Evolutionary conservation across 2,797 vertebrate species (phyloP).

Genomic region (Danionella dracula): DNA sequence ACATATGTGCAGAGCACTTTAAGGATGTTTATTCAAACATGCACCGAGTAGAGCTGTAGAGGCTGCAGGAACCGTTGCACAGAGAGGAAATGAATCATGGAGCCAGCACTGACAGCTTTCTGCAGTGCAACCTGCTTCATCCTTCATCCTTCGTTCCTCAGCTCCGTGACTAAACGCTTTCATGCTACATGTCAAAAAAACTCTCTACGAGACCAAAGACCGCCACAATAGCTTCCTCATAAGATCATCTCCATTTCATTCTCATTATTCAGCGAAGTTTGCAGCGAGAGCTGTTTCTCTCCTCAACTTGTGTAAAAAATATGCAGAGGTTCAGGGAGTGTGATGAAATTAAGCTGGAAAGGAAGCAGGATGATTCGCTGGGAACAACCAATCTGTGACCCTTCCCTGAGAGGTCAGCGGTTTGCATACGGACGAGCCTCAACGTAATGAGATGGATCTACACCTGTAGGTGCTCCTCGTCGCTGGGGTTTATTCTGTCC

Average conservation of each 20-base stretch:
- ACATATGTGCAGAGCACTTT: not conserved
- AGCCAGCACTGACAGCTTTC: conserved; percentile 16
- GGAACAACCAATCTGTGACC: conserved; percentile 4
- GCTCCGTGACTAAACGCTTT: conserved; percentile 27
- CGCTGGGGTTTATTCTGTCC: conserved; percentile 12
- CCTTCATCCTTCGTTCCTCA: conserved; percentile 13
- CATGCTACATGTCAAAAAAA: conserved; percentile 22
- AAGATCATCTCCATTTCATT: conserved; percentile 9
- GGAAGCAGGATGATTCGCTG: not conserved
- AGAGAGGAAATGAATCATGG: conserved; percentile 18
- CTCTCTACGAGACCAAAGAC: not conserved
- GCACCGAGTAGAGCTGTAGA: not conserved
- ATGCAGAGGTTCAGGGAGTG: not conserved
- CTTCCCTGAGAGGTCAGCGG: not conserved
- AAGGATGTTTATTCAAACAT: not conserved
- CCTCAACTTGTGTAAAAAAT: not conserved
- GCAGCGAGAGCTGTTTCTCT: not conserved
- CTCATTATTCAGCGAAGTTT: not conserved
- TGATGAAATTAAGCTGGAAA: not conserved
- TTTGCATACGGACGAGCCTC: not conserved
- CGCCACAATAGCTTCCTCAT: not conserved
- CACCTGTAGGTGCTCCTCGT: not conserved
- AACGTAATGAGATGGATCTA: not conserved
- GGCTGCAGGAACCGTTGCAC: not conserved
- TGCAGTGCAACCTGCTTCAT: conserved; percentile 7